Base-by-base conservation (phyloP, 1,140 invertebrate species). In the Drosophila biarmipes region DNA sequence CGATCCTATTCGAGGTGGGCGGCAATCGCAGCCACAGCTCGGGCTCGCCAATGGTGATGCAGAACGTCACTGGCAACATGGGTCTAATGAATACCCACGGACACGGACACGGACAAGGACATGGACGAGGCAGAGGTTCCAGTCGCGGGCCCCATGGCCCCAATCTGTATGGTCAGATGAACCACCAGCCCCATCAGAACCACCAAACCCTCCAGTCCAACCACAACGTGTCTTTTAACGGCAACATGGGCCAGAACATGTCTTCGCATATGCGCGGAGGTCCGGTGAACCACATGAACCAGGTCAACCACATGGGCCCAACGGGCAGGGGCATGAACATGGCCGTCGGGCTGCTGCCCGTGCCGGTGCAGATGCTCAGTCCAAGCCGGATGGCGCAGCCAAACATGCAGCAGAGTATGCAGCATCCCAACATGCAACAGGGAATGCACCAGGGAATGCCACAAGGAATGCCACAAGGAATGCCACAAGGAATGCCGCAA, bases 1-100 rank as follows among this genome's bases (percentile, higher is more conserved):
- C 67, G 10, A 45, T 73, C 15, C 19, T 69, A 6, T 72, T 72
- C 31, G 64, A 72, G n/a, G 45, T 69, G 15, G 46, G 52, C 2
- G 46, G 69, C 4, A 55, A 38, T 19, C 34, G 48, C 37, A 45
- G 10, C 7, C 24, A 21, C 2, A 1, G 51, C 35, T 14, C 15
- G 42, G 27, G n/a, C 11, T 2, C 56, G 21, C 34, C 24, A 6
- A 19, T 62, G 15, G 52, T 58, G 21, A 48, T 71, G 21, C 43
- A 24, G n/a, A 35, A n/a, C 10, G 34, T 43, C 4, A 56, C 45
- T 6, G 24, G 21, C n/a, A 21, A 38, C 3, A 6, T 14, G 19
- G 27, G 43, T 19, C 12, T 17, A 12, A 5, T 31, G 11, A 43
- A 31, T 12, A 17, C 12, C 15, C 12, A 19, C 4, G 27, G 17